phyloP scores from a whole-genome alignment of 2,888 invertebrate species.

The Catocala fraxini region DNA sequence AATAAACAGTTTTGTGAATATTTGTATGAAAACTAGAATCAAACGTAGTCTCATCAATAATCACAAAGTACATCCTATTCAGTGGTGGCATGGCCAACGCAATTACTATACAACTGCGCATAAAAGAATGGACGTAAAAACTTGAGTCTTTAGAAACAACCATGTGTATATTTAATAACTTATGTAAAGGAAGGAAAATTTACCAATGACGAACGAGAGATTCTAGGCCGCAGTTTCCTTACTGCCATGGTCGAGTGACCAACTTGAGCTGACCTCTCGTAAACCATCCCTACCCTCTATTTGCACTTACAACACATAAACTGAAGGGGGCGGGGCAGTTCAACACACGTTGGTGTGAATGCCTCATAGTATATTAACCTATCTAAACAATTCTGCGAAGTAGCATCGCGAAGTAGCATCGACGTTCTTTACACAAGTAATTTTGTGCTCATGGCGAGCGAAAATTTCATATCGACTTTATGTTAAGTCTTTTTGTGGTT shows the following conservation, averaged over 20 bases:
- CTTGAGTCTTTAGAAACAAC: background rate
- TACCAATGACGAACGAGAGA: conserved; percentile 57
- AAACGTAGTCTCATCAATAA: too few relatives aligned
- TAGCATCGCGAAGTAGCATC: conserved; percentile 59
- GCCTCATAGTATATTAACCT: conserved; percentile 66
- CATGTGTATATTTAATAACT: conserved; percentile 15
- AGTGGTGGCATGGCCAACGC: too few relatives aligned
- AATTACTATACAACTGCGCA: too few relatives aligned
- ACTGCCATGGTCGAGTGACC: conserved; percentile 62
- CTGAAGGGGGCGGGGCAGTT: conserved; percentile 43
- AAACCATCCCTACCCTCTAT: conserved; percentile 14
- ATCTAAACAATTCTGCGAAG: conserved; percentile 74
- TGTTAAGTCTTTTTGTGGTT: background rate
- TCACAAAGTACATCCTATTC: too few relatives aligned
- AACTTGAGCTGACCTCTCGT: conserved; percentile 51
- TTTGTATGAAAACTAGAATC: too few relatives aligned
- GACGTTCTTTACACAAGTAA: conserved; percentile 72
- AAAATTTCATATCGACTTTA: background rate
- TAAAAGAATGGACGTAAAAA: too few relatives aligned
- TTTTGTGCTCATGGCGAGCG: conserved; percentile 61
- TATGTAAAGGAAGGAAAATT: conserved; percentile 65
- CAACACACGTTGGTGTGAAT: conserved; percentile 53
- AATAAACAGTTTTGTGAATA: too few relatives aligned
- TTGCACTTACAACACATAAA: background rate
- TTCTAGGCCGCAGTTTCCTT: conserved; percentile 73